These are phyloP conservation scores for Holcopasites calliopsidis DNA, from an alignment of 1,140 invertebrate genomes.

Conservation along the genomic window DNA sequence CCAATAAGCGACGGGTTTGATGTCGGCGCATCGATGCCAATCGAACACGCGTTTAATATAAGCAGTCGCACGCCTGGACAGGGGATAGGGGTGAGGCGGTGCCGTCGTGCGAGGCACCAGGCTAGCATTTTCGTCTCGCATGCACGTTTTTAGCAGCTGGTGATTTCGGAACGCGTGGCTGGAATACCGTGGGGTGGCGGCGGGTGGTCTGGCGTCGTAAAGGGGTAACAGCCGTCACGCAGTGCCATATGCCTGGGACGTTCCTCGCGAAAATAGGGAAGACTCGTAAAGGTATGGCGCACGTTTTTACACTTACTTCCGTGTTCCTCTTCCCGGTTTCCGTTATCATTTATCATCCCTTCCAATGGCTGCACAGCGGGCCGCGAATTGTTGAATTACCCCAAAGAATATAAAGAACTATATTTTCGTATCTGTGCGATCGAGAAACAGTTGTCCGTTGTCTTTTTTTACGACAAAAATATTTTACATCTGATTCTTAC, in stretches of 20 bases:
- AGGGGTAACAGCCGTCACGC: constrained; percentile 60
- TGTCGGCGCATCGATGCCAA: background rate
- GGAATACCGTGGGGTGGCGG: constrained; percentile 45
- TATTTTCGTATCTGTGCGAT: too few species aligned
- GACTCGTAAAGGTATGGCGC: constrained; percentile 61
- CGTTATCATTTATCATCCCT: background rate
- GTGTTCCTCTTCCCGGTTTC: background rate
- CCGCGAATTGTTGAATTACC: too few species aligned
- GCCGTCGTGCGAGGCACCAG: background rate
- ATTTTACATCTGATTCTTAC: too few species aligned
- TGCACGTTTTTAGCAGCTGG: constrained; percentile 63
- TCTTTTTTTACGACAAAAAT: too few species aligned
- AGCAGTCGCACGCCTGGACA: background rate
- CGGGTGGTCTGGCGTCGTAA: constrained; percentile 39
- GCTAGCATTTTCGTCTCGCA: constrained; percentile 41
- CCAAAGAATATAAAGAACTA: too few species aligned
- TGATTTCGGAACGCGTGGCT: constrained; percentile 59
- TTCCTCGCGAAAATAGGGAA: constrained; percentile 50
- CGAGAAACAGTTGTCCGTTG: too few species aligned
- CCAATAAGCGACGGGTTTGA: background rate
- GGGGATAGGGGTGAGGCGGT: background rate
- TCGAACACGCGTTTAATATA: constrained; percentile 23
- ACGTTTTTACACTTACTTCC: constrained; percentile 51
- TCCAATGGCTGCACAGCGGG: too few species aligned
- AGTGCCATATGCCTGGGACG: constrained; percentile 63